Evolutionary conservation across 2,113 vertebrate species (phyloP).

Genomic region (Cathartes aura): DNA sequence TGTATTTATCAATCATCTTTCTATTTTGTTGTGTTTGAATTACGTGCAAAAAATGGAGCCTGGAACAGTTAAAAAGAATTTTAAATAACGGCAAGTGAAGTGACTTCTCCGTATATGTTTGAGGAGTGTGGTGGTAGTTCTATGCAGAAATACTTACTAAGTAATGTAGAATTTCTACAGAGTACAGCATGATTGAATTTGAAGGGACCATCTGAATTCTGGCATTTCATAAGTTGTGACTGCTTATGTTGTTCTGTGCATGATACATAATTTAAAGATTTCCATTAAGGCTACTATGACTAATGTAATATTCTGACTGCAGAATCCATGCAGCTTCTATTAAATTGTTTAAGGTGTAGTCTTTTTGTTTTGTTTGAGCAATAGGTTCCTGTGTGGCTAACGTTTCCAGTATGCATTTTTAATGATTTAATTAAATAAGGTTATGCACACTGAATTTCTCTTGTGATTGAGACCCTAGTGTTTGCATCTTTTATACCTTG

Average conservation of each 20-base stretch:
- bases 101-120: neutral
- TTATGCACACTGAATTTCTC: neutral
- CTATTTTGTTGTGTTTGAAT: neutral
- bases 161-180: neutral
- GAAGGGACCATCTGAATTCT: neutral
- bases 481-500: neutral
- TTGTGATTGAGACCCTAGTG: neutral
- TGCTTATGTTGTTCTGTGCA: neutral
- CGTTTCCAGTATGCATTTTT: neutral
- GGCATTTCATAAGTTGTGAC: neutral
- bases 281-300: neutral
- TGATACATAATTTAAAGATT: conserved; percentile 39
- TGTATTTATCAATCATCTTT: neutral
- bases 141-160: neutral
- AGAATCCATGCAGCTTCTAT: neutral
- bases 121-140: neutral
- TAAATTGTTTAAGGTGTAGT: neutral
- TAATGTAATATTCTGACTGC: neutral
- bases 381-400: neutral
- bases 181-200: neutral
- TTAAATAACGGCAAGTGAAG: neutral
- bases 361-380: conserved; percentile 8
- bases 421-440: neutral
- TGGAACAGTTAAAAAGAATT: neutral
- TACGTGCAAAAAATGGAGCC: neutral